Evolutionary conservation across 2,113 vertebrate genomes (phyloP).

Genomic region (Calidris pugnax): DNA sequence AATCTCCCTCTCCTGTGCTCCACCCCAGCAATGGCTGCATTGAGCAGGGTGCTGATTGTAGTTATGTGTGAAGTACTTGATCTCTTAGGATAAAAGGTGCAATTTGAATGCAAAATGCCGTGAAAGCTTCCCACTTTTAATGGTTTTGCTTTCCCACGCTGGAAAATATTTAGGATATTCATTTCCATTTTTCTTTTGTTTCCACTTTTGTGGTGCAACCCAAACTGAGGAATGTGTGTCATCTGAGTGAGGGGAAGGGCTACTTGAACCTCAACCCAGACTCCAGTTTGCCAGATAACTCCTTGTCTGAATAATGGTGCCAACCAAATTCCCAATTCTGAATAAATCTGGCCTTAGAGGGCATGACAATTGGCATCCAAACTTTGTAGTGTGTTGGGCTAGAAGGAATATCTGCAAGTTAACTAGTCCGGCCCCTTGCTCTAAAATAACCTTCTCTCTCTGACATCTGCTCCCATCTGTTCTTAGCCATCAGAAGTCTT

Average conservation of each 20-base stretch:
- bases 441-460: neutral
- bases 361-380: neutral
- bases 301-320: neutral
- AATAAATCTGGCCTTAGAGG: neutral
- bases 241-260: neutral
- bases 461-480: neutral
- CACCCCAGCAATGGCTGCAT: neutral
- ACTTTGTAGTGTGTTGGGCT: neutral
- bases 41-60: neutral
- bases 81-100: constrained; percentile 42
- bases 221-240: neutral
- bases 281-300: neutral
- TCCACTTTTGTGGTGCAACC: neutral
- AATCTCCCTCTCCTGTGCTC: neutral
- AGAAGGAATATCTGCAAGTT: neutral
- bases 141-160: constrained; percentile 20
- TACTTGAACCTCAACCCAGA: neutral
- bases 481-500: neutral
- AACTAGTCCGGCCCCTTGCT: neutral
- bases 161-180: constrained; percentile 9
- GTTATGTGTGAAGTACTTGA: constrained; percentile 31
- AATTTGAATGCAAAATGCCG: constrained; percentile 47
- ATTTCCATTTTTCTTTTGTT: constrained; percentile 52
- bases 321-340: neutral
- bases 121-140: constrained; percentile 24